Percentiles rank a stretch among this genome's conserved stretches.
These are phyloP conservation scores for Heteromormyrus szaboi DNA, from an alignment of 2,797 vertebrate genomes.

Conservation along the genomic window DNA sequence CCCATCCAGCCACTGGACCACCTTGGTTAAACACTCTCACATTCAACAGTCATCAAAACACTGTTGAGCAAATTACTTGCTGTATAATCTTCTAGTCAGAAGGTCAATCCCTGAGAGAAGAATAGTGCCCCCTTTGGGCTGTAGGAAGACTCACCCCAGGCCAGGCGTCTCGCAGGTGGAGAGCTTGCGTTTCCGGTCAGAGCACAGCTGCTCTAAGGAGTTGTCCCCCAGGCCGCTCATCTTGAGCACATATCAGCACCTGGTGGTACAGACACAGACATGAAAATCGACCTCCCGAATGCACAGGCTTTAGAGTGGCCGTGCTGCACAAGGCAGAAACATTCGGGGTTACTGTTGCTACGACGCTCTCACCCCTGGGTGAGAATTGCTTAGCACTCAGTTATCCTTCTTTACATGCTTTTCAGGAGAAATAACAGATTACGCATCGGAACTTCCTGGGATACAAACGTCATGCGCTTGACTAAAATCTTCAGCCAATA, in stretches of 20 bases:
- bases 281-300: background rate
- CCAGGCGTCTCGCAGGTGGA: conserved; percentile 84
- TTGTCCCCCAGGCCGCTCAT: conserved; percentile 95
- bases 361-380: background rate
- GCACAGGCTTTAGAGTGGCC: background rate
- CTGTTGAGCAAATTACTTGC: background rate
- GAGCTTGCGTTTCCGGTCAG: conserved; percentile 88
- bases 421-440: too few species aligned
- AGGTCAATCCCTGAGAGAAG: background rate
- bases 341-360: background rate
- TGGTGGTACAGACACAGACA: conserved; percentile 43
- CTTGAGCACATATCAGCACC: conserved; percentile 81
- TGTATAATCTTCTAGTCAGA: background rate
- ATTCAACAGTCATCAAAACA: background rate
- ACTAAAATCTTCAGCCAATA: too few species aligned
- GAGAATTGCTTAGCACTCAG: background rate
- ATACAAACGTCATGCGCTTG: too few species aligned
- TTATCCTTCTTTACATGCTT: background rate
- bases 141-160: conserved; percentile 62
- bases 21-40: background rate
- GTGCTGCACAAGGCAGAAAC: background rate
- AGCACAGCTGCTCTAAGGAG: conserved; percentile 78
- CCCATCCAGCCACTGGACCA: background rate
- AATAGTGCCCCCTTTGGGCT: background rate
- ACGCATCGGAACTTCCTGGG: too few species aligned